These are phyloP conservation scores for Phyllopteryx taeniolatus DNA, from an alignment of 2,113 vertebrate species.

Conservation along the genomic window DNA sequence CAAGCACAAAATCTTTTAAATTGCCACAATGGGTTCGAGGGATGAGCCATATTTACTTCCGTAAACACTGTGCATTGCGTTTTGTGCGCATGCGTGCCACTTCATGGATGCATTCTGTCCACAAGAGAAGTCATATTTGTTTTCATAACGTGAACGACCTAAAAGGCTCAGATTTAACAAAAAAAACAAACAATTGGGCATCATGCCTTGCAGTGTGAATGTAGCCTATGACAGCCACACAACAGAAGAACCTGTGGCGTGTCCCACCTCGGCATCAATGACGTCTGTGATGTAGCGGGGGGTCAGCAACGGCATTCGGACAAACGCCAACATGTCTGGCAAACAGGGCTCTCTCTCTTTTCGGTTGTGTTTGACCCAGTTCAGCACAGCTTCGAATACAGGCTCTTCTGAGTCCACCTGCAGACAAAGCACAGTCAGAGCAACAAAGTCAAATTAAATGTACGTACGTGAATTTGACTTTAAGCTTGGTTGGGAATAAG, in stretches of 20 bases:
- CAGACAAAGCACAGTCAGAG: slow-evolving; percentile 13
- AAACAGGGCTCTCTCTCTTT: slow-evolving; percentile 87
- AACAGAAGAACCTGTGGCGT: slow-evolving; percentile 2
- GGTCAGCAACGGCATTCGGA: slow-evolving; percentile 94
- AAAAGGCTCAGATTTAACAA: too few relatives aligned
- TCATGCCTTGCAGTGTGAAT: too few relatives aligned
- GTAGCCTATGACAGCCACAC: not conserved
- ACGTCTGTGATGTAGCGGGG: slow-evolving; percentile 97
- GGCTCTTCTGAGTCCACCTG: slow-evolving; percentile 98
- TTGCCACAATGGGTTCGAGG: too few relatives aligned
- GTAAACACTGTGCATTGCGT: too few relatives aligned
- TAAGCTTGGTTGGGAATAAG: not conserved
- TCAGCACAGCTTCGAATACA: slow-evolving; percentile 93
- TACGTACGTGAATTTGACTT: not conserved
- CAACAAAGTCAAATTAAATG: too few relatives aligned
- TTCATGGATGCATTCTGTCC: too few relatives aligned
- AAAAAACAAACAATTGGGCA: too few relatives aligned
- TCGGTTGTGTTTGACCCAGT: slow-evolving; percentile 95
- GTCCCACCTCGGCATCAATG: slow-evolving; percentile 91
- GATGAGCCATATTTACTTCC: too few relatives aligned
- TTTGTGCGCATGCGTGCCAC: too few relatives aligned
- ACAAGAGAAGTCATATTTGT: too few relatives aligned
- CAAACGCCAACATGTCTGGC: slow-evolving; percentile 90
- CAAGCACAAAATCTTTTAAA: too few relatives aligned
- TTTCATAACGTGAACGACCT: too few relatives aligned